Evolutionary conservation across 2,113 vertebrate genomes (phyloP).

Genomic region (Gymnogyps californianus): DNA sequence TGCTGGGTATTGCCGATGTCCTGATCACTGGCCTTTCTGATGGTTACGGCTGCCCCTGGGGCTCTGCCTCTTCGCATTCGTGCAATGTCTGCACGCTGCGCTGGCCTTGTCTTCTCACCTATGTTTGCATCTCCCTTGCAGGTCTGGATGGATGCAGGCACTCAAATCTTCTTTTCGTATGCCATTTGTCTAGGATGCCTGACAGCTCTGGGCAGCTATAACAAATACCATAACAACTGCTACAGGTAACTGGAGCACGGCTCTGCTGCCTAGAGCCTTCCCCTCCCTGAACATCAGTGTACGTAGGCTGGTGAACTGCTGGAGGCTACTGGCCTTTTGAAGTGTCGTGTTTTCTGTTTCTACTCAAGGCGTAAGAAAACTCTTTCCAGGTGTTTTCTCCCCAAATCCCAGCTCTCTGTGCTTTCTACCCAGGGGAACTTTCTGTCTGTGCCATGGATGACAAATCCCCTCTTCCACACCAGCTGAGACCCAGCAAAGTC

Average conservation of each 20-base stretch:
- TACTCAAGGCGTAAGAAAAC: not conserved
- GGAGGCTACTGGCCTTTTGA: not conserved
- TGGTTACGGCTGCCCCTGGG: not conserved
- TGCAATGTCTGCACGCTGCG: not conserved
- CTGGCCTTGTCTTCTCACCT: constrained; percentile 11
- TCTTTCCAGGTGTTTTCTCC: not conserved
- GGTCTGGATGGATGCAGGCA: constrained; percentile 96
- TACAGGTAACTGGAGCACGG: constrained; percentile 79
- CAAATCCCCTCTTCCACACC: not conserved
- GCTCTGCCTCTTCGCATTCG: not conserved
- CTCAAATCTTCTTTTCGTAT: constrained; percentile 92
- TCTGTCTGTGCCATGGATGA: not conserved
- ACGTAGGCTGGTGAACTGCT: not conserved
- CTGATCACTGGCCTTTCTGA: not conserved
- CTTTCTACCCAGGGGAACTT: not conserved
- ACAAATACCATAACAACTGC: constrained; percentile 94
- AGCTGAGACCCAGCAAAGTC: not conserved
- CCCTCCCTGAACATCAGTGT: not conserved
- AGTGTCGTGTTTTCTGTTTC: not conserved
- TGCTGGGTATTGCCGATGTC: not conserved
- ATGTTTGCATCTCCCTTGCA: constrained; percentile 55
- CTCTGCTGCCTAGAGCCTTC: not conserved
- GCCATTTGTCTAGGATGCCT: constrained; percentile 92
- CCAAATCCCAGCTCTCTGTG: not conserved
- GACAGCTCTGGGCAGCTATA: constrained; percentile 93